Evolutionary conservation across 2,888 invertebrate genomes (phyloP), one percentile per base, ranked within the genome.

Genomic region (Caprella mutica): DNA sequence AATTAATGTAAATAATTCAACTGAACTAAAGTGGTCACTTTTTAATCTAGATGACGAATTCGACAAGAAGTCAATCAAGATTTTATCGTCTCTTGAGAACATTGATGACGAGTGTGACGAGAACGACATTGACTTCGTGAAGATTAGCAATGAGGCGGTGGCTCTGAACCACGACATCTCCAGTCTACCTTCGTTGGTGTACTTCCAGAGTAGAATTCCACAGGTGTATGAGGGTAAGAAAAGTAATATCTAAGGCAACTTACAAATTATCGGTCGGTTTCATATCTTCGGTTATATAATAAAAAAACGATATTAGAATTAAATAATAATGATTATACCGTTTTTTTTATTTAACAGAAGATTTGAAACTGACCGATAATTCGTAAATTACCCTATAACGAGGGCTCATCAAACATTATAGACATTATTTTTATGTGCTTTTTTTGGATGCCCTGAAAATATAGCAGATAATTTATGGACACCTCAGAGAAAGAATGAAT

Each of bases 61-160:
- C 68, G 88, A 90, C 72, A 89, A 88, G 76, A 86, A 87, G 73
- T 88, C 88, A 71, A 61, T 56, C 38, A 85, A 88, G 73, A 79
- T 89, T 58, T 77, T 91, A 65, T 75, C 77, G 53, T 90, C 89
- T 73, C 74, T 91, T 69, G 91, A 92, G 74, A 90, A 89, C 71
- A 91, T 92, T 68, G 92, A 92, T 70, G 91, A 91, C 70, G 91
- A 91, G 71, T 89, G 89, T 73, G 91, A 91, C 72, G 85, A 86
- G 70, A 87, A 91, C 71, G 86, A 86, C 70, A 90, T 91, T 68
- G 86, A 86, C 52, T 91, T 91, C 71, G 90, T 91, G 6, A 91
- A 91, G 74, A 90, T 90, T 69, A 86, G 87, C 24, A 69, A 91
- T 69, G 83, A 85, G 21, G 66, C 35, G 64, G 88, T 72, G 89